Evolutionary conservation across 2,113 vertebrate genomes (phyloP).

Genomic region (Dolichotis patagonum): DNA sequence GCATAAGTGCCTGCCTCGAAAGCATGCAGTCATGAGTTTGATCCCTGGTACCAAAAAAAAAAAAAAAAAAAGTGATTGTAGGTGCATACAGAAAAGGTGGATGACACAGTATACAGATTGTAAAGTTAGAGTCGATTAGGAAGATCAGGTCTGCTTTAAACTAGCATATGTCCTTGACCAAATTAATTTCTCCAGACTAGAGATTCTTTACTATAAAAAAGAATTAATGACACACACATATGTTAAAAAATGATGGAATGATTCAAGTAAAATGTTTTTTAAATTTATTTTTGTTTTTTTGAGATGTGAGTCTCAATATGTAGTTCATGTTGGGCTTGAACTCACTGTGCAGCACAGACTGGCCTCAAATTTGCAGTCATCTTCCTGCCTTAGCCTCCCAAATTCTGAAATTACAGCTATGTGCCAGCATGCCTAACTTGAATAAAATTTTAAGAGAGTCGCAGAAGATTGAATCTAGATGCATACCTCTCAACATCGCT

Average conservation of each 20-base stretch:
- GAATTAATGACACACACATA: not conserved
- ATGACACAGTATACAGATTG: not conserved
- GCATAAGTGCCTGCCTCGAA: too few species aligned
- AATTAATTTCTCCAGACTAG: not conserved
- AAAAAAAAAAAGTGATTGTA: not conserved
- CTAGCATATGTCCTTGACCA: not conserved
- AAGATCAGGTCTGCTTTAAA: not conserved
- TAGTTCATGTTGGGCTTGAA: not conserved
- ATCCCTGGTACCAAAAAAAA: too few species aligned
- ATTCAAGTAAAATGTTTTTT: constrained; percentile 8
- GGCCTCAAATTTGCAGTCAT: too few species aligned
- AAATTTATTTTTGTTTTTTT: not conserved
- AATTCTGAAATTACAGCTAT: not conserved
- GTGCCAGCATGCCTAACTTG: not conserved
- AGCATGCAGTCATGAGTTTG: too few species aligned
- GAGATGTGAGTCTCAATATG: not conserved
- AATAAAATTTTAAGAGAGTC: not conserved
- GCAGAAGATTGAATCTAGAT: not conserved
- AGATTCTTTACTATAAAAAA: not conserved
- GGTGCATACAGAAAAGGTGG: not conserved
- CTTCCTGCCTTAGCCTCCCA: too few species aligned
- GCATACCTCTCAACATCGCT: not conserved
- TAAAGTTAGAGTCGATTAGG: not conserved
- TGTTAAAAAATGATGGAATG: constrained; percentile 5
- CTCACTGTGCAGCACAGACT: not conserved